Percentiles rank a stretch among this genome's conserved stretches.
phyloP scores from a whole-genome alignment of 1,140 invertebrate genomes.

The Chrysopa pallens region DNA sequence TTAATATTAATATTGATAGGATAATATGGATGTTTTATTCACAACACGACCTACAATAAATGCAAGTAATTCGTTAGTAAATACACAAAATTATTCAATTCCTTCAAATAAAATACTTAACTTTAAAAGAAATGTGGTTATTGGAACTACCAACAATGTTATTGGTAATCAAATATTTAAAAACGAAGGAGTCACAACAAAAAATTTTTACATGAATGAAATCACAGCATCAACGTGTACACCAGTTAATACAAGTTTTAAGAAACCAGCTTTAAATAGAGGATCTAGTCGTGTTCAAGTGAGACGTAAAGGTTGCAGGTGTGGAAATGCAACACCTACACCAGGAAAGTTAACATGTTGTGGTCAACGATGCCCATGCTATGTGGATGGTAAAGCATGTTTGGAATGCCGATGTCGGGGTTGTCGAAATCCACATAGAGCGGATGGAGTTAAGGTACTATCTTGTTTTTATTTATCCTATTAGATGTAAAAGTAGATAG shows the following conservation, averaged over 20 bases:
- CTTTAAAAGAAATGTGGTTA: too few species aligned
- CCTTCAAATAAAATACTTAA: too few species aligned
- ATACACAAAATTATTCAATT: too few species aligned
- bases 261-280: slow-evolving; percentile 27
- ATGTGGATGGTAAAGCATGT: slow-evolving; percentile 71
- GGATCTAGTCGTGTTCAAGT: slow-evolving; percentile 17
- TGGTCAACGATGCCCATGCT: slow-evolving; percentile 84
- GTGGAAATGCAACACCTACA: slow-evolving; percentile 73
- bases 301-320: slow-evolving; percentile 63
- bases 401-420: slow-evolving; percentile 77
- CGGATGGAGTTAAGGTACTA: slow-evolving; percentile 57
- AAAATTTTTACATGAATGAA: too few species aligned
- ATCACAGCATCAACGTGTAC: neutral
- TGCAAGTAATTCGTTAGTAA: too few species aligned
- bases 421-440: slow-evolving; percentile 72
- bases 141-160: too few species aligned
- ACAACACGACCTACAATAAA: too few species aligned
- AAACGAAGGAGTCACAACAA: too few species aligned
- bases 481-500: neutral
- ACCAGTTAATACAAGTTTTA: slow-evolving; percentile 21
- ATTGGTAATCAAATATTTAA: too few species aligned
- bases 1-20: too few species aligned
- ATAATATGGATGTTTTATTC: too few species aligned
- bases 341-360: slow-evolving; percentile 83
- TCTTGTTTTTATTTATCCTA: neutral